Percentiles rank a stretch among this genome's conserved stretches.
Conservation (phyloP, 2,888 invertebrate genomes). For the Petrophora chlorosata region DNA sequence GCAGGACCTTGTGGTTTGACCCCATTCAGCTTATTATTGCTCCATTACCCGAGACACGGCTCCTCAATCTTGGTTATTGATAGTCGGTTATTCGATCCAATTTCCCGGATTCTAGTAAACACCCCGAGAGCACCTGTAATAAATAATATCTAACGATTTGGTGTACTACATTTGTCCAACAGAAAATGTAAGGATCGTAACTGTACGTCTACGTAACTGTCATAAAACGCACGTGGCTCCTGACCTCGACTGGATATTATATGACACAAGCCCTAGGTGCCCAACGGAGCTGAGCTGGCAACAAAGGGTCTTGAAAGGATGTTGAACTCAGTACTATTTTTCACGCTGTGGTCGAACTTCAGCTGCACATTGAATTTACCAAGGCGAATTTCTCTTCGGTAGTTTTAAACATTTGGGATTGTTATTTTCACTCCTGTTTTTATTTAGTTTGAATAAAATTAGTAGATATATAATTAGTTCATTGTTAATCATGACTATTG, state of each 20-base stretch:
- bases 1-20: slow-evolving; percentile 20
- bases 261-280: slow-evolving; percentile 34
- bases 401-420: slow-evolving; percentile 7
- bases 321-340: too few species aligned
- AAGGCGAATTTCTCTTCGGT: slow-evolving; percentile 12
- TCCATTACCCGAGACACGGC: slow-evolving; percentile 28
- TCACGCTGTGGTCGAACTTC: too few species aligned
- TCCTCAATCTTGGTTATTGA: slow-evolving; percentile 29
- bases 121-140: slow-evolving; percentile 18
- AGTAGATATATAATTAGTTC: background rate
- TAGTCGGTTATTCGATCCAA: slow-evolving; percentile 30
- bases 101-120: slow-evolving; percentile 21
- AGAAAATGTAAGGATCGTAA: slow-evolving; percentile 52
- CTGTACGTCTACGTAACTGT: slow-evolving; percentile 36
- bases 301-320: slow-evolving; percentile 3
- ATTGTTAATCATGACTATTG: too few species aligned
- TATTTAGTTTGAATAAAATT: background rate
- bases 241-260: slow-evolving; percentile 40
- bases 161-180: slow-evolving; percentile 31
- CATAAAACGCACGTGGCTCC: slow-evolving; percentile 67
- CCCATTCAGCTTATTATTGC: slow-evolving; percentile 29
- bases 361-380: slow-evolving; percentile 8
- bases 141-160: slow-evolving; percentile 30
- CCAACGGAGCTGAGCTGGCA: slow-evolving; percentile 20
- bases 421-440: slow-evolving; percentile 7